Percentiles rank a stretch among this genome's conserved stretches.
These are phyloP conservation scores for Cancer borealis DNA, from an alignment of 2,888 invertebrate genomes.

Conservation along the genomic window DNA sequence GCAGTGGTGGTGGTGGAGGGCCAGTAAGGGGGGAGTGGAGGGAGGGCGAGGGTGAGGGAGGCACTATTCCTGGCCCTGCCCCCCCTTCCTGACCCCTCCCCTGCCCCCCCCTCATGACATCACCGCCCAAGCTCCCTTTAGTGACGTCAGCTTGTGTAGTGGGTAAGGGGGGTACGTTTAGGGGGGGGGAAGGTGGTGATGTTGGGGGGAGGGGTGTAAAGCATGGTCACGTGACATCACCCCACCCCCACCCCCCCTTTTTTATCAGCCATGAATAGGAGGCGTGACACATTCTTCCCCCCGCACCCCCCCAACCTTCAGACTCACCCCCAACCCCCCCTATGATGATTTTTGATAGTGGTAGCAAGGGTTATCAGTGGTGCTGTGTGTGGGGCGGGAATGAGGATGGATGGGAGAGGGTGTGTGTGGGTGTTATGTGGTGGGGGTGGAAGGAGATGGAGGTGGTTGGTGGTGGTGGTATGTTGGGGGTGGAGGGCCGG, in stretches of 20 bases:
- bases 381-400: background rate
- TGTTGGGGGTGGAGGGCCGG: background rate
- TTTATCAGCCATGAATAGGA: background rate
- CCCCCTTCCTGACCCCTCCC: background rate
- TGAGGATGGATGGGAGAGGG: background rate
- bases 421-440: background rate
- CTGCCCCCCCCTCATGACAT: background rate
- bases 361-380: background rate
- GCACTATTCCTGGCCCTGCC: constrained; percentile 29
- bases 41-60: background rate
- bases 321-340: background rate
- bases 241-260: background rate
- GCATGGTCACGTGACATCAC: constrained; percentile 23
- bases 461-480: background rate
- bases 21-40: background rate
- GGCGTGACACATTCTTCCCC: background rate
- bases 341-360: background rate
- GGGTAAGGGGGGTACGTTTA: background rate
- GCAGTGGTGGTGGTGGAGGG: background rate
- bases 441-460: background rate
- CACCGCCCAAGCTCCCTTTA: background rate
- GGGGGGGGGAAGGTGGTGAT: background rate
- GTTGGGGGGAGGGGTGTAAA: background rate
- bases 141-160: background rate
- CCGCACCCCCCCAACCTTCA: background rate